A percentile compares a stretch with the other conserved stretches of the same genome.
These are phyloP conservation scores for Onychorhynchus coronatus DNA, from an alignment of 2,113 vertebrate genomes.

Conservation along the genomic window DNA sequence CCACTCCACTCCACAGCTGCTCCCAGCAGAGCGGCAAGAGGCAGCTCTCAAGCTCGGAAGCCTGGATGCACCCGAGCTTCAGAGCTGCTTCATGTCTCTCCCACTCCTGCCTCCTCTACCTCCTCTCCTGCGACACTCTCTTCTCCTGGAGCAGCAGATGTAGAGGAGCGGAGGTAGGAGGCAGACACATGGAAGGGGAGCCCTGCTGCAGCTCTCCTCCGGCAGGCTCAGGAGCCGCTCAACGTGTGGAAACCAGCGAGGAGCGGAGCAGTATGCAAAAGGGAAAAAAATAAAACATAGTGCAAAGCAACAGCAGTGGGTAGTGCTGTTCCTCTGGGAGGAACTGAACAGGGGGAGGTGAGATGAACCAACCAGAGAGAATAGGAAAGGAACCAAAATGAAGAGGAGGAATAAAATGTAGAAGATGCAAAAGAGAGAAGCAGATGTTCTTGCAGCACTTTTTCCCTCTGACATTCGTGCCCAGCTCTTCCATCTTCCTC, in stretches of 20 bases:
- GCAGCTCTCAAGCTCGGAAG: conserved; percentile 35
- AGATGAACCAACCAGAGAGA: conserved; percentile 63
- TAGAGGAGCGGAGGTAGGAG: conserved; percentile 56
- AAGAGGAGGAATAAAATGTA: conserved; percentile 63
- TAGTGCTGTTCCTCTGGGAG: conserved; percentile 66
- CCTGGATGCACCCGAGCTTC: conserved; percentile 55
- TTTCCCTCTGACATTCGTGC: conserved; percentile 23
- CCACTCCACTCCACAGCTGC: conserved; percentile 54
- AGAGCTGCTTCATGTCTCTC: conserved; percentile 52
- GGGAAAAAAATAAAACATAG: conserved; percentile 6
- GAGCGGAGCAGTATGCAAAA: conserved; percentile 37
- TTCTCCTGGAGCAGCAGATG: conserved; percentile 60
- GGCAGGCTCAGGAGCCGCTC: conserved; percentile 33
- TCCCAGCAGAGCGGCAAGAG: conserved; percentile 48
- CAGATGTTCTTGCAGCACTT: conserved; percentile 62
- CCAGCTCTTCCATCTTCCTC: conserved; percentile 22
- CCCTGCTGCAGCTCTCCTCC: conserved; percentile 51
- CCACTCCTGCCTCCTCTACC: conserved; percentile 54
- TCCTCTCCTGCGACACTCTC: conserved; percentile 43
- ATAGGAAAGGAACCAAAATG: conserved; percentile 62
- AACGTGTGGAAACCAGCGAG: conserved; percentile 31
- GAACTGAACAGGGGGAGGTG: conserved; percentile 67
- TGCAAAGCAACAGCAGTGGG: conserved; percentile 64
- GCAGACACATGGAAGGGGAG: conserved; percentile 59
- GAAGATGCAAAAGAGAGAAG: conserved; percentile 55